Percentiles rank a stretch among this genome's conserved stretches.
phyloP scores from a whole-genome alignment of 2,797 vertebrate species.

The Argya squamiceps region DNA sequence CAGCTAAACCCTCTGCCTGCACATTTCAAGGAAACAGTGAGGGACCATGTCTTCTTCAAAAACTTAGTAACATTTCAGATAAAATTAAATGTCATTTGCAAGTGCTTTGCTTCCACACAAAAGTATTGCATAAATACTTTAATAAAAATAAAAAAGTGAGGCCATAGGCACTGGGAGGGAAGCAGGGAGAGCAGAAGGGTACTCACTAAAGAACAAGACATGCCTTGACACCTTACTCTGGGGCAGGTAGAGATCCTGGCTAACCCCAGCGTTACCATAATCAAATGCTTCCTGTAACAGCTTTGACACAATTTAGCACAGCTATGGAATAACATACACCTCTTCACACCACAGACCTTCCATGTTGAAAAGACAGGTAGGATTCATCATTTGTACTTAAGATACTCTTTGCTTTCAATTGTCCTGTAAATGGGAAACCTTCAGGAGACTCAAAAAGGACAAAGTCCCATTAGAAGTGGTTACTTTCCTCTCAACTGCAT shows the following conservation, averaged over 20 bases:
- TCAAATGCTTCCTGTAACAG: background rate
- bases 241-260: background rate
- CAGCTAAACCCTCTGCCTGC: background rate
- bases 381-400: background rate
- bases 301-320: background rate
- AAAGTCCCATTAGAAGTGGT: background rate
- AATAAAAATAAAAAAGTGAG: too few species aligned
- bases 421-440: background rate
- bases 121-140: too few species aligned
- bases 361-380: background rate
- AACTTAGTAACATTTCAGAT: background rate
- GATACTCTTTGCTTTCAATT: background rate
- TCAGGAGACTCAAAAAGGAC: background rate
- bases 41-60: background rate
- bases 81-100: background rate
- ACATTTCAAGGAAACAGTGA: background rate
- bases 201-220: rapidly evolving
- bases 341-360: background rate
- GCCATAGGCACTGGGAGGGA: background rate
- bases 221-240: background rate
- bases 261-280: rapidly evolving
- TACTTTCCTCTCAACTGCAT: background rate
- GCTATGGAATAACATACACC: rapidly evolving
- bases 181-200: background rate
- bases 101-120: background rate